Percentiles rank a stretch among this genome's conserved stretches.
phyloP scores from a whole-genome alignment of 2,797 vertebrate species.

The Pterois miles region DNA sequence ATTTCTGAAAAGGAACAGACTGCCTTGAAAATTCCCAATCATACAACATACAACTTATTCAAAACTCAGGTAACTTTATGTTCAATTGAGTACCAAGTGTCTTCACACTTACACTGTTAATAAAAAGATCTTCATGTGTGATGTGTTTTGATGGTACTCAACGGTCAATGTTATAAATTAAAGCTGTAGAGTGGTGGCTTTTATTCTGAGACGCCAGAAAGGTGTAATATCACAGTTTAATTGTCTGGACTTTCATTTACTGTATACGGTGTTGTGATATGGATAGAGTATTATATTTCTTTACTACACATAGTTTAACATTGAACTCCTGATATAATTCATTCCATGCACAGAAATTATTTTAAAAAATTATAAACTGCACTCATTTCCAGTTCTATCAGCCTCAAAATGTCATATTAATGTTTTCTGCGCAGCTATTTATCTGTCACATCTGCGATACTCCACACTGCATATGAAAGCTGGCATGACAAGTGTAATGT shows the following conservation, averaged over 20 bases:
- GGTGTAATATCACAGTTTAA: background rate
- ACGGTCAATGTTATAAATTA: background rate
- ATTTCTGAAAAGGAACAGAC: background rate
- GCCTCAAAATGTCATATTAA: background rate
- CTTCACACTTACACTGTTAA: background rate
- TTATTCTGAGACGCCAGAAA: background rate
- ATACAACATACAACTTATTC: background rate
- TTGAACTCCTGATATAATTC: background rate
- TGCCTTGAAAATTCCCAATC: slow-evolving; percentile 4
- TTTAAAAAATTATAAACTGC: background rate
- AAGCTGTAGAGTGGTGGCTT: background rate
- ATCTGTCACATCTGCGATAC: background rate
- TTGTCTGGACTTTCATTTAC: background rate
- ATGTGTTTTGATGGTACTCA: background rate
- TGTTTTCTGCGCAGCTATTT: background rate
- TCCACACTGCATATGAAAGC: background rate
- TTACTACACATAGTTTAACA: background rate
- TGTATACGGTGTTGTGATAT: background rate
- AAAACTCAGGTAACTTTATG: background rate
- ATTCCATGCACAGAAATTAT: background rate
- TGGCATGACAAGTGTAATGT: background rate
- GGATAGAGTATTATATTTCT: background rate
- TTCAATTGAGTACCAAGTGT: background rate
- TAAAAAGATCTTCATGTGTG: background rate
- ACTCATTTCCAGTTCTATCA: background rate